Evolutionary conservation across 1,140 invertebrate species (phyloP), one percentile per base, ranked within the genome.

Genomic region (Drosophila hydei): DNA sequence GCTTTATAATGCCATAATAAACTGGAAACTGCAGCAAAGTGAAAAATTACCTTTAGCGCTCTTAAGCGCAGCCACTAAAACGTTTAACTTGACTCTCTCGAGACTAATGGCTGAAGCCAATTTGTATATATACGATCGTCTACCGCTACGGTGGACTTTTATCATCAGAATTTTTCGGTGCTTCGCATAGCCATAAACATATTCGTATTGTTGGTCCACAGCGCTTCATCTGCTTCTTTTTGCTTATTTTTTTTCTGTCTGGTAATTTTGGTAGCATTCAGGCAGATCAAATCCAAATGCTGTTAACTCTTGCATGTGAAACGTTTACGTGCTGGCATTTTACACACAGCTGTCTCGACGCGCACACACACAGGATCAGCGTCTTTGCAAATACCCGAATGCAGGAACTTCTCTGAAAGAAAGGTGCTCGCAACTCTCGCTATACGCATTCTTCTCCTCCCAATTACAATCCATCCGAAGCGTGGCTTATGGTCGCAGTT

Each of bases 41-140:
- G 67, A 70, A 70, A 61, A 69, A 69, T 69, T 51, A 69, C 45
- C 48, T 61, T 55, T 42, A 52, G 47, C 30, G 65, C 48, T 77
- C 69, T 81, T 81, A 85, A 84, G 72, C 80, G 80, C 65, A 85
- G 80, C 76, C 80, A 85, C 80, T 87, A 87, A 88, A 88, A 88
- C 83, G 83, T 88, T 88, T 88, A 88, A 88, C 68, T 84, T 80
- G 63, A 68, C 84, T 72, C 47, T 73, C 47, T 73, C 77, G 75
- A 75, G 83, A 88, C 83, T 87, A 87, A 87, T 87, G 81, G 81
- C 72, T 43, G 38, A 60, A 61, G 71, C 78, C 83, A 83, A 88
- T 88, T 88, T 88, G 83, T 88, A 83, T 88, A 88, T 83, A 78
- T 83, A 81, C 74, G 78, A 67, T 70, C 68, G 8, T 42, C 18